These are phyloP conservation scores for Drosophila santomea DNA, from an alignment of 1,140 invertebrate genomes.

Conservation along the genomic window DNA sequence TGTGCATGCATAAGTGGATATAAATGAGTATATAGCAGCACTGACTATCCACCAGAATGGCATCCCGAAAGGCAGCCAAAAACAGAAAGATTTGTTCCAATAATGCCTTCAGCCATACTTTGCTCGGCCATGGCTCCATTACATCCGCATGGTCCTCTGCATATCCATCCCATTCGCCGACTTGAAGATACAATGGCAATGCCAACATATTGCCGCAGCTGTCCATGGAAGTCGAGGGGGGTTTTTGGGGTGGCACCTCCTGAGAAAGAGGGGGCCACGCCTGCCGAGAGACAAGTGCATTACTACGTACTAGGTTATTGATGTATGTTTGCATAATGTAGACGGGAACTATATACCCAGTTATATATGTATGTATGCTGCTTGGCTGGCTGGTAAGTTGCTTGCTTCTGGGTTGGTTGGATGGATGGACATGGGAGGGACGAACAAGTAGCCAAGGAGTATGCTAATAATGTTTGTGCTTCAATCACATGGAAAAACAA, in stretches of 20 bases:
- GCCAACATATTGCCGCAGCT: slow-evolving; percentile 64
- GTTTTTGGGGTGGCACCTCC: neutral
- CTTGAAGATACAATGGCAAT: slow-evolving; percentile 14
- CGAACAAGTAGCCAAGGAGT: slow-evolving; percentile 22
- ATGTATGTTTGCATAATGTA: slow-evolving; percentile 61
- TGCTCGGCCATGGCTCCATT: slow-evolving; percentile 42
- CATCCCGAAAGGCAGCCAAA: slow-evolving; percentile 11
- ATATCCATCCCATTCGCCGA: slow-evolving; percentile 5
- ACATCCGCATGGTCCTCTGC: slow-evolving; percentile 22
- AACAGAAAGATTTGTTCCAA: slow-evolving; percentile 32
- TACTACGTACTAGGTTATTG: slow-evolving; percentile 66
- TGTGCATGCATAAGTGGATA: no score
- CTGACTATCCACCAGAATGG: neutral
- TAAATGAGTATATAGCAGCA: neutral
- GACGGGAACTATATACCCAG: slow-evolving; percentile 26
- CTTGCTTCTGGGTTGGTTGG: neutral
- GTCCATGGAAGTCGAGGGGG: slow-evolving; percentile 12
- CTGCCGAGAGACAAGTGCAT: slow-evolving; percentile 58
- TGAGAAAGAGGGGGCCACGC: slow-evolving; percentile 6
- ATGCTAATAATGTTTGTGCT: slow-evolving; percentile 76
- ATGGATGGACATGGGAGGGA: slow-evolving; percentile 5
- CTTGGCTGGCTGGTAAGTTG: neutral
- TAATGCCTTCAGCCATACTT: slow-evolving; percentile 32
- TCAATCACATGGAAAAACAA: slow-evolving; percentile 78
- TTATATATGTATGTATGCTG: slow-evolving; percentile 3